Evolutionary conservation across 2,888 invertebrate species (phyloP).

Genomic region (Blastobasis adustella): DNA sequence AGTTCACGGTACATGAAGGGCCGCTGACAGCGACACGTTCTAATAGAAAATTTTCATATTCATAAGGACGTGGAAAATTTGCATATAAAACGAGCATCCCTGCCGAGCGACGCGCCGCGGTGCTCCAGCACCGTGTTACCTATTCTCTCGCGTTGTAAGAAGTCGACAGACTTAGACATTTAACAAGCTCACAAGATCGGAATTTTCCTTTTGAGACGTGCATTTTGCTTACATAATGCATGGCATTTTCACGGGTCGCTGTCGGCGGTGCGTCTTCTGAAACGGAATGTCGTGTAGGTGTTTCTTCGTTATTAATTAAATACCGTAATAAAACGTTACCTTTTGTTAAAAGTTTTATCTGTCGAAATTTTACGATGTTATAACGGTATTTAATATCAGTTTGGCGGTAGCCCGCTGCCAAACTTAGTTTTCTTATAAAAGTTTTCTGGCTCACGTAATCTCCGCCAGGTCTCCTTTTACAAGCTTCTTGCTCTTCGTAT

Average conservation of each 20-base stretch:
- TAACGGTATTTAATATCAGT: no score
- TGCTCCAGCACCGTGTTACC: slow-evolving; percentile 54
- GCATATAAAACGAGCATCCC: slow-evolving; percentile 72
- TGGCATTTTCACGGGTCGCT: not conserved
- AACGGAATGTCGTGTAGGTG: no score
- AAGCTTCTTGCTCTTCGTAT: not conserved
- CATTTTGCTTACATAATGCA: slow-evolving; percentile 14
- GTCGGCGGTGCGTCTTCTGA: no score
- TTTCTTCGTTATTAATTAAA: no score
- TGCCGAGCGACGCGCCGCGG: slow-evolving; percentile 32
- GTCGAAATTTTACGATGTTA: no score
- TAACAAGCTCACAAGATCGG: slow-evolving; percentile 20
- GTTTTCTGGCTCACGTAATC: not conserved
- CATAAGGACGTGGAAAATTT: slow-evolving; percentile 70
- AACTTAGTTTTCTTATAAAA: not conserved
- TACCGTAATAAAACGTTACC: no score
- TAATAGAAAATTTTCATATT: slow-evolving; percentile 76
- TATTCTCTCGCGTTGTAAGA: slow-evolving; percentile 53
- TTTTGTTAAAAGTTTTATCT: no score
- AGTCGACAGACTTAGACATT: slow-evolving; percentile 40
- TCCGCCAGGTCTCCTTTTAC: not conserved
- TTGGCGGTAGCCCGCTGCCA: not conserved
- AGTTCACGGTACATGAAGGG: slow-evolving; percentile 52
- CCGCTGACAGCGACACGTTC: slow-evolving; percentile 70
- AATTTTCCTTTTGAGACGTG: slow-evolving; percentile 20